Percentiles rank a stretch among this genome's conserved stretches.
These are phyloP conservation scores for Desmodus rotundus DNA, from an alignment of 2,113 vertebrate genomes.

Conservation along the genomic window DNA sequence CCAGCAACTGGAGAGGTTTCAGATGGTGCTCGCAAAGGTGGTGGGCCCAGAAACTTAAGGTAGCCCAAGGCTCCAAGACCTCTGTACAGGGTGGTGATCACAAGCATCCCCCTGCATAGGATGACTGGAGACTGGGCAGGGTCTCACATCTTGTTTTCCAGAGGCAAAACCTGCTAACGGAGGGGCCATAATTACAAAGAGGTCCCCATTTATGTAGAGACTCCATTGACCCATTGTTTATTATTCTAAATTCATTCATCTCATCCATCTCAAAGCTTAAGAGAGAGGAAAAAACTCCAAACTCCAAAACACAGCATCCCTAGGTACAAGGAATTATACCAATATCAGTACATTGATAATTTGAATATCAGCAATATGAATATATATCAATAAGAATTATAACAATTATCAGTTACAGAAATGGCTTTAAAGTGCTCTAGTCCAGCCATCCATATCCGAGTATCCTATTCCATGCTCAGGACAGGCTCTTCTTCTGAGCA, in stretches of 20 bases:
- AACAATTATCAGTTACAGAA: neutral
- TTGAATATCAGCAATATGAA: neutral
- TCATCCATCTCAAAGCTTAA: neutral
- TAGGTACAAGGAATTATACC: neutral
- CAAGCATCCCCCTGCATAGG: conserved; percentile 84
- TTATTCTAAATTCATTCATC: neutral
- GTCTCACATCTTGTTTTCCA: conserved; percentile 91
- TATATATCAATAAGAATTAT: neutral
- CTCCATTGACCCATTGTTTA: neutral
- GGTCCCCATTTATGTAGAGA: neutral
- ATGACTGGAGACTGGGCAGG: conserved; percentile 82
- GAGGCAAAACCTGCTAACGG: conserved; percentile 83
- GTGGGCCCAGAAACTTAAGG: conserved; percentile 81
- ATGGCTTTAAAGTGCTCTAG: neutral
- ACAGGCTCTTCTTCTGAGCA: neutral
- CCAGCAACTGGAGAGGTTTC: conserved; percentile 91
- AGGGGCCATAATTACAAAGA: neutral
- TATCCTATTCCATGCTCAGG: neutral
- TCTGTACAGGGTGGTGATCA: conserved; percentile 86
- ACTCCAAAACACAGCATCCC: neutral
- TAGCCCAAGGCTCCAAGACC: conserved; percentile 85
- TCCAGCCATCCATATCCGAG: neutral
- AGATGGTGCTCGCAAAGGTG: conserved; percentile 86
- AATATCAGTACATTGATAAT: neutral
- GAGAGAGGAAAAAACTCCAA: neutral